Evolutionary conservation across 2,888 invertebrate genomes (phyloP).

Genomic region (Malthinus flaveolus): DNA sequence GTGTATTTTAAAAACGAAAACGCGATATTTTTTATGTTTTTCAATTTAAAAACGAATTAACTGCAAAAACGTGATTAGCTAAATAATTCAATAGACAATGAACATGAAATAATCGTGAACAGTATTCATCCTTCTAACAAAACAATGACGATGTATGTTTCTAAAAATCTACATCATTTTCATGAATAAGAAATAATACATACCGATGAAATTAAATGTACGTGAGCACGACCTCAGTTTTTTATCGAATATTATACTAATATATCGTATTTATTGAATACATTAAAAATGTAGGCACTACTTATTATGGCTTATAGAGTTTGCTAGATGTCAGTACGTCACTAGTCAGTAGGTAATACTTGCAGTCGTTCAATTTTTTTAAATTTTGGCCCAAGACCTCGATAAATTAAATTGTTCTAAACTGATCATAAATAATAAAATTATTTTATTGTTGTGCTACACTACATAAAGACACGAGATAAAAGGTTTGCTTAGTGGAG

Average conservation of each 20-base stretch:
- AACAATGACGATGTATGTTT: conserved; percentile 28
- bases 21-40: not conserved
- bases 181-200: conserved; percentile 44
- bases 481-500: not conserved
- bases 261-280: not conserved
- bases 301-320: too few relatives aligned
- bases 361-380: too few relatives aligned
- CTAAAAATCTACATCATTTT: conserved; percentile 34
- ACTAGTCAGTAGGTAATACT: too few relatives aligned
- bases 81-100: conserved; percentile 43
- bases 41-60: not conserved
- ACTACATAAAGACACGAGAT: too few relatives aligned
- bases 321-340: too few relatives aligned
- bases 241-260: conserved; percentile 5
- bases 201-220: conserved; percentile 42
- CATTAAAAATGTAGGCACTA: too few relatives aligned
- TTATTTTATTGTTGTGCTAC: too few relatives aligned
- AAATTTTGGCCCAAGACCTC: conserved; percentile 4
- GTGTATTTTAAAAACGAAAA: too few relatives aligned
- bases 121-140: conserved; percentile 30
- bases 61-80: conserved; percentile 30
- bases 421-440: too few relatives aligned
- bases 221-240: conserved; percentile 40
- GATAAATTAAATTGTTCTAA: too few relatives aligned
- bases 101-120: conserved; percentile 39